phyloP scores from a whole-genome alignment of 1,140 invertebrate genomes.

The Aphelinus certus region DNA sequence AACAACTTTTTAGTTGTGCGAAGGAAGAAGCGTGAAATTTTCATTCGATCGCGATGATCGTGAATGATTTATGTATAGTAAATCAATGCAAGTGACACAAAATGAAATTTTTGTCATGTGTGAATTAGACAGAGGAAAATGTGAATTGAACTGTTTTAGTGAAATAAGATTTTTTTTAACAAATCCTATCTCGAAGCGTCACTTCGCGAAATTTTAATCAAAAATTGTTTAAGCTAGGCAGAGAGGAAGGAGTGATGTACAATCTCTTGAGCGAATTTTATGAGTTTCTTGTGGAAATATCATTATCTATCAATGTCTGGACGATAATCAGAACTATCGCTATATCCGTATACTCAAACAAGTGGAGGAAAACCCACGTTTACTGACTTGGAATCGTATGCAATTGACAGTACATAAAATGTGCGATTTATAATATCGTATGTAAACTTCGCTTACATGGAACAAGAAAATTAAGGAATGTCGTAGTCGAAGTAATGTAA shows the following conservation, averaged over 20 bases:
- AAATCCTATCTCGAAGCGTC: too few relatives aligned
- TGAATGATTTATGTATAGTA: conserved; percentile 33
- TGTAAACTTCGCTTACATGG: conserved; percentile 4
- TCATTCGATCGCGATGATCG: conserved; percentile 24
- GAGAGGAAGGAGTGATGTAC: conserved; percentile 16
- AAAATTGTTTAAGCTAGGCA: conserved; percentile 29
- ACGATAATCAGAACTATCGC: conserved; percentile 33
- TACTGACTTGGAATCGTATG: conserved; percentile 20
- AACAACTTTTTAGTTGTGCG: conserved; percentile 16
- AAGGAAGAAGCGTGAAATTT: conserved; percentile 20
- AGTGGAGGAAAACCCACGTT: conserved; percentile 6
- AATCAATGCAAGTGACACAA: conserved; percentile 29
- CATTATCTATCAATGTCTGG: conserved; percentile 23
- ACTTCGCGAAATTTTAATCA: conserved; percentile 22
- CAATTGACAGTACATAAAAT: conserved; percentile 25
- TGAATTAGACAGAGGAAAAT: conserved; percentile 9
- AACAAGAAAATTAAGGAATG: conserved; percentile 11
- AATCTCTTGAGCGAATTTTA: conserved; percentile 21
- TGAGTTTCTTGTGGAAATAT: conserved; percentile 11
- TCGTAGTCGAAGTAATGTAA: conserved; percentile 38
- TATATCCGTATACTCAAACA: conserved; percentile 29
- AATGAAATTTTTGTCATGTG: conserved; percentile 39
- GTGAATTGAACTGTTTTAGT: conserved; percentile 33
- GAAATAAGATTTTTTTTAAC: conserved; percentile 6
- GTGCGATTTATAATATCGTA: conserved; percentile 20